phyloP scores from a whole-genome alignment of 2,797 vertebrate genomes.

The Brachyrhaphis roseni region DNA sequence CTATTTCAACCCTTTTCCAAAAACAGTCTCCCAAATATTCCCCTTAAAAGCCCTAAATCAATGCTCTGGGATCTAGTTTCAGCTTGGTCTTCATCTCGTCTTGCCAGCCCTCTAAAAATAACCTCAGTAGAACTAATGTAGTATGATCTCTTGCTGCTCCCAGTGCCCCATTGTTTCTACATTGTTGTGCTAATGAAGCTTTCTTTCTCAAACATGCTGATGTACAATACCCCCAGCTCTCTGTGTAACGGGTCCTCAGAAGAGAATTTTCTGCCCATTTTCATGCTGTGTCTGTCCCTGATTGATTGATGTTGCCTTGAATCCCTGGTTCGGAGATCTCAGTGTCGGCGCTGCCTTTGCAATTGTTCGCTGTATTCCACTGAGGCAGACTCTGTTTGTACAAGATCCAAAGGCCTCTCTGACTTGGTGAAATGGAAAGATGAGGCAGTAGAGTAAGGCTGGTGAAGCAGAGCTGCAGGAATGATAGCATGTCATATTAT shows the following conservation, averaged over 20 bases:
- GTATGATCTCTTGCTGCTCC: slow-evolving; percentile 51
- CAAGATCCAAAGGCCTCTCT: slow-evolving; percentile 41
- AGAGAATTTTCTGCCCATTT: slow-evolving; percentile 54
- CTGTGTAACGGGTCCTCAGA: slow-evolving; percentile 41
- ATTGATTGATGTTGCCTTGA: slow-evolving; percentile 58
- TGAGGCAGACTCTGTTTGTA: slow-evolving; percentile 51
- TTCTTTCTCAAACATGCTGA: slow-evolving; percentile 32
- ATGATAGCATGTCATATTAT: slow-evolving; percentile 35
- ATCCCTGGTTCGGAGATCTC: slow-evolving; percentile 50
- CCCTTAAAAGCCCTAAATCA: slow-evolving; percentile 37
- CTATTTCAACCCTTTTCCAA: slow-evolving; percentile 30
- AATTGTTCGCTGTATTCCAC: slow-evolving; percentile 34
- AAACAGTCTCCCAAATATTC: slow-evolving; percentile 4
- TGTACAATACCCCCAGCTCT: slow-evolving; percentile 27
- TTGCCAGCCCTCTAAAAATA: slow-evolving; percentile 53
- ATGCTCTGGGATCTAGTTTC: slow-evolving; percentile 53
- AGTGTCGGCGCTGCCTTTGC: slow-evolving; percentile 26
- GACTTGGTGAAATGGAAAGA: slow-evolving; percentile 27
- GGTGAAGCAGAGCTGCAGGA: slow-evolving; percentile 24
- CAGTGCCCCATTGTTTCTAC: slow-evolving; percentile 28
- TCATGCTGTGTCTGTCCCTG: slow-evolving; percentile 44
- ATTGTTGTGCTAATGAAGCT: slow-evolving; percentile 47
- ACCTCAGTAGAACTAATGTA: slow-evolving; percentile 49
- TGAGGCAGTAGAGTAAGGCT: slow-evolving; percentile 16
- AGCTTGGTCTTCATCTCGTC: slow-evolving; percentile 53